phyloP scores from a whole-genome alignment of 2,888 invertebrate genomes.

The Melinaea marsaeus region DNA sequence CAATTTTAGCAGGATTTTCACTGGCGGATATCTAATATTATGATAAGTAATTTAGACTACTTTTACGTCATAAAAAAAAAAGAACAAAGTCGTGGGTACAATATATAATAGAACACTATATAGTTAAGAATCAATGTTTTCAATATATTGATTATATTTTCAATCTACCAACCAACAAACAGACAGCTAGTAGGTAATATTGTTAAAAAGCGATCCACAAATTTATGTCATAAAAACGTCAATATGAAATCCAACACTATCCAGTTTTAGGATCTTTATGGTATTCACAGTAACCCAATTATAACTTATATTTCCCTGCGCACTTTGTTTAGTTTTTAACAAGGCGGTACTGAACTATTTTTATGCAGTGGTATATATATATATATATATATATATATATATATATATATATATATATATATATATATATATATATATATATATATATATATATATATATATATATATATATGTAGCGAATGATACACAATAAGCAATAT shows the following conservation, averaged over 20 bases:
- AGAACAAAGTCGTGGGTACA: too few relatives aligned
- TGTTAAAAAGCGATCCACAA: constrained; percentile 15
- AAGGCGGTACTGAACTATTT: constrained; percentile 57
- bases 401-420: constrained; percentile 35
- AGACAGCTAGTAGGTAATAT: constrained; percentile 17
- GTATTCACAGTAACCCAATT: constrained; percentile 31
- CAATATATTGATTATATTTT: too few relatives aligned
- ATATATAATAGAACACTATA: too few relatives aligned
- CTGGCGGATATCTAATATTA: too few relatives aligned
- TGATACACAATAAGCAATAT: constrained; percentile 69
- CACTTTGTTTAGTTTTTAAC: constrained; percentile 55
- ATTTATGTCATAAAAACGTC: constrained; percentile 18
- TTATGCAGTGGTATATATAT: constrained; percentile 62
- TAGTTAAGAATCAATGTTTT: too few relatives aligned
- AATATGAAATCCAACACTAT: constrained; percentile 28
- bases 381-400: constrained; percentile 35
- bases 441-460: constrained; percentile 35
- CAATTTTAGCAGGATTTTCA: too few relatives aligned
- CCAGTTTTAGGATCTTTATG: constrained; percentile 34
- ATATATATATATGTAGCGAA: constrained; percentile 48
- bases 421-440: constrained; percentile 35
- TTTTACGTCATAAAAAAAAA: too few relatives aligned
- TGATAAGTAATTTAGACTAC: too few relatives aligned
- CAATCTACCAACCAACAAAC: constrained; percentile 8
- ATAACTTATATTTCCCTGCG: constrained; percentile 46